A percentile compares a stretch with the other conserved stretches of the same genome.
Conservation (phyloP, 2,113 vertebrate genomes). For the Burhinus bistriatus region DNA sequence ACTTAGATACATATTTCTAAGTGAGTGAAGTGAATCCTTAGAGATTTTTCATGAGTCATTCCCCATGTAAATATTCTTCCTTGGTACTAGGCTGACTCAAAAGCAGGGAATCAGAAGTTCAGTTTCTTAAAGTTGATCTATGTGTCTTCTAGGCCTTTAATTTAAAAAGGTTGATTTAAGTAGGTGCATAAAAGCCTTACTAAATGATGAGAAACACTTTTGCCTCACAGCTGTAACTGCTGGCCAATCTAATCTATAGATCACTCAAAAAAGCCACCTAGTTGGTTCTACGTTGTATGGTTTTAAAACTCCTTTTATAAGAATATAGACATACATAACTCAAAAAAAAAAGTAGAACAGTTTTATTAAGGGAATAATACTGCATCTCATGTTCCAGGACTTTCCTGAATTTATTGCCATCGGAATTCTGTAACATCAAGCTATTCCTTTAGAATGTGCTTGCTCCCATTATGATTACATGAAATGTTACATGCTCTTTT, state of each 20-base stretch:
- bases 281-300: neutral
- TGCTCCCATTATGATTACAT: neutral
- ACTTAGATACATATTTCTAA: neutral
- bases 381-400: neutral
- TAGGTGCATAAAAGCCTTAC: neutral
- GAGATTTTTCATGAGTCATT: slow-evolving; percentile 31
- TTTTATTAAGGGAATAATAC: neutral
- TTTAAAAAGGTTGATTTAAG: neutral
- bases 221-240: neutral
- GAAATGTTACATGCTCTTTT: neutral
- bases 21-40: neutral
- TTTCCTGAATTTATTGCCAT: neutral
- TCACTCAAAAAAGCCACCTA: neutral
- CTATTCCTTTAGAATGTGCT: neutral
- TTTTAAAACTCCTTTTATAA: neutral
- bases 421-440: neutral
- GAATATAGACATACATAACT: neutral
- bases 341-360: neutral
- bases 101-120: neutral
- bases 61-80: neutral
- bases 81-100: slow-evolving; percentile 16
- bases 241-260: neutral
- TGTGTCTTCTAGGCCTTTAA: neutral
- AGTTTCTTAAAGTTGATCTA: neutral
- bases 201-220: neutral